A percentile compares a stretch with the other conserved stretches of the same genome.
Evolutionary conservation across 2,113 vertebrate species (phyloP).

Genomic region (Gallinago media): DNA sequence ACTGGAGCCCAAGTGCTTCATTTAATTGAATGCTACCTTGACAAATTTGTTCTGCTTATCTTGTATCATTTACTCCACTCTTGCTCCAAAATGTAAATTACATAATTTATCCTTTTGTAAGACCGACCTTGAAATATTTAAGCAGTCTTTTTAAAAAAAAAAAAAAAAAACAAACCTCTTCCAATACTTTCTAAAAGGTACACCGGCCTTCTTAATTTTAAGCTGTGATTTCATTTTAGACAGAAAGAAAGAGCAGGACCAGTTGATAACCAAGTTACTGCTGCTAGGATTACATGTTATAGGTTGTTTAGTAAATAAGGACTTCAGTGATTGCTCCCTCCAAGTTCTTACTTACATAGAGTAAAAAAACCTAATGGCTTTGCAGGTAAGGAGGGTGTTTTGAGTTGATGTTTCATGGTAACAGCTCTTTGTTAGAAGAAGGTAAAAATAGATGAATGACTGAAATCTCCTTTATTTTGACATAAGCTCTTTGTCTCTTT

Average conservation of each 20-base stretch:
- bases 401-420: neutral
- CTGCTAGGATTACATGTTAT: neutral
- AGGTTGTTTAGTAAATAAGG: neutral
- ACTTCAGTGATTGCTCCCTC: neutral
- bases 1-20: neutral
- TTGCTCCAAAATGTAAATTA: neutral
- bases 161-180: neutral
- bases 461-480: neutral
- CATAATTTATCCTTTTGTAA: neutral
- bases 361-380: neutral
- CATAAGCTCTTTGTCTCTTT: neutral
- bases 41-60: neutral
- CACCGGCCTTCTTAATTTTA: neutral
- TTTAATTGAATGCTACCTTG: neutral
- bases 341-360: neutral
- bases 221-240: neutral
- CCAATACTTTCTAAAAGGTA: neutral
- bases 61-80: neutral
- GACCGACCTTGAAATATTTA: neutral
- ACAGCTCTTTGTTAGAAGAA: neutral
- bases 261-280: neutral
- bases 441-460: neutral
- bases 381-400: neutral
- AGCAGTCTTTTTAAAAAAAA: neutral
- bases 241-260: neutral